Evolutionary conservation across 2,797 vertebrate genomes (phyloP), one percentile per base, ranked within the genome.

Genomic region (Melanotaenia boesemani): DNA sequence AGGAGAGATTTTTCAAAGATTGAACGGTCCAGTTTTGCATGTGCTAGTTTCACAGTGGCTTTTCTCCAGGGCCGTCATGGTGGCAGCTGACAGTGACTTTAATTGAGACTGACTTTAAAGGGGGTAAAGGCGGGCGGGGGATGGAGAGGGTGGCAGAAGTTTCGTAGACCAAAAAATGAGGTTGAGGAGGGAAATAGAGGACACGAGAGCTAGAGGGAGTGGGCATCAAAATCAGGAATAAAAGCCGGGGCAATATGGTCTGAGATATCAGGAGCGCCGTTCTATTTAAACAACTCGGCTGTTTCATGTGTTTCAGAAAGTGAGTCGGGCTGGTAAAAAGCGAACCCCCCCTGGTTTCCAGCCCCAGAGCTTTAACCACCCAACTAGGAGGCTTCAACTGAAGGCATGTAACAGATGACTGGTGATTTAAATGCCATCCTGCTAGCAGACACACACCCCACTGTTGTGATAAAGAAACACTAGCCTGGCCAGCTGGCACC

Each of bases 381-480:
- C 91, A 93, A 89, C 90, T 93, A 92, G 92, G 80, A 79, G 81
- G 91, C 91, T 90, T 54, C 0, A 61, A 34, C 50, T 79, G 55
- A 0, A 0, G 0, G 0, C 2, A 2, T 2, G 7, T 20, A 2
- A 3, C 0, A 24, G 2, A 11, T 15, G 3, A 6, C 0, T 0
- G 6, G 0, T 0, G 0, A 1, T 73, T 52, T 28, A 20, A 26
- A 65, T 44, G 13, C 9, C 6, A 3, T 4, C 9, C 10, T 1
- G 0, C 0, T 10, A 12, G 1, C 4, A 0, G 32, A 16, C 54
- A 16, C 75, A 81, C 88, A 0, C 88, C 86, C 2, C 11, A 1
- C 24, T 66, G 60, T 63, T 32, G 0, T 1, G 2, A 8, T 50
- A 20, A 28, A 20, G 26, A n/a, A 5, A 32, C 0, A 75, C 79